Base-by-base conservation (phyloP, 2,113 vertebrate genomes). In the Eidolon helvum region DNA sequence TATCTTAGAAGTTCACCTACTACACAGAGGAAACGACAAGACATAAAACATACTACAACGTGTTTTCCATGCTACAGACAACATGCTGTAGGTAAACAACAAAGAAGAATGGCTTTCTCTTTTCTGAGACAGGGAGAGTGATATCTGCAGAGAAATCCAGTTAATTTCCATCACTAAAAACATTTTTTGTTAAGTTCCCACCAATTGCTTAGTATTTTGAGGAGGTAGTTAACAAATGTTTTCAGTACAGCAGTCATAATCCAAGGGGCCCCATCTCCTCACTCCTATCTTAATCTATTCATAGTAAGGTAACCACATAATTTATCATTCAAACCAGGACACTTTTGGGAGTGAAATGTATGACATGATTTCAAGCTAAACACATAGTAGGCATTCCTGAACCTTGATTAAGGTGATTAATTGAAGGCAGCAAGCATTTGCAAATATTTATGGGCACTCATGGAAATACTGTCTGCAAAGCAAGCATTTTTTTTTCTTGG, bases 381-480 rank as follows among this genome's bases (percentile, higher is more conserved):
- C 10, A 22, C 35, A 10, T n/a, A 66, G 19, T 87, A 87, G 79
- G 18, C 55, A 43, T 91, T 77, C 7, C 22, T 24, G 19, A 48
- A 87, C 65, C 18, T 72, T 69, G 30, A 53, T 45, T 65, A 94
- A 68, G 35, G 40, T 87, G 24, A 38, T 83, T 96, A 86, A 78
- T 87, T 77, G 72, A 92, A 96, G 80, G 30, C 45, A 94, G 45
- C 33, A 35, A 94, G 16, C 22, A 26, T 91, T 94, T 91, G 71
- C 45, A 92, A 77, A 91, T 78, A 89, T 69, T 88, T 80, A 30
- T 43, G 21, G 24, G 57, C 55, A 18, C 10, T 55, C 82, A 40
- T 63, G 72, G 83, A 94, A 89, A 93, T 61, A 40, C n/a, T 48
- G 18, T 50, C 69, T 95, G 38, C 55, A 80, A 92, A 90, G 45